A percentile compares a stretch with the other conserved stretches of the same genome.
These are phyloP conservation scores for Pyrgus malvae DNA, from an alignment of 2,888 invertebrate species.

Conservation along the genomic window DNA sequence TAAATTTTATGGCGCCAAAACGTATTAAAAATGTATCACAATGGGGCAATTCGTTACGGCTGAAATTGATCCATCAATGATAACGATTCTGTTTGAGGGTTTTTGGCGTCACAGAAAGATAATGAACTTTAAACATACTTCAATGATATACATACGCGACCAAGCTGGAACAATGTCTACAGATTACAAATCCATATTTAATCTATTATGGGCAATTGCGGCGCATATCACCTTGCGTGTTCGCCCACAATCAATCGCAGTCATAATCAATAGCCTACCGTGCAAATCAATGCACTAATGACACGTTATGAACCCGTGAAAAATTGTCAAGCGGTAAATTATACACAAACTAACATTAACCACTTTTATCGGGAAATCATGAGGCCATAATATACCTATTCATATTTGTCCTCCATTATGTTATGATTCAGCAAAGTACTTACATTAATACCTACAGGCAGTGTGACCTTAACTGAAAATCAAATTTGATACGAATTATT, in stretches of 20 bases:
- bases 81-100: background rate
- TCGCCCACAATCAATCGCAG: slow-evolving; percentile 60
- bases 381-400: background rate
- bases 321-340: slow-evolving; percentile 40
- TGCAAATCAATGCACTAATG: slow-evolving; percentile 75
- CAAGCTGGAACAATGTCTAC: slow-evolving; percentile 1
- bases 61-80: background rate
- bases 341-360: slow-evolving; percentile 18
- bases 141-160: background rate
- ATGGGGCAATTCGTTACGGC: background rate
- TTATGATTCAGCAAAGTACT: background rate
- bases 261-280: slow-evolving; percentile 71
- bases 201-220: slow-evolving; percentile 17
- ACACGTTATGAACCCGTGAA: slow-evolving; percentile 48
- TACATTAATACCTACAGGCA: no score
- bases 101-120: background rate
- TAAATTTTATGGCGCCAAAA: slow-evolving; percentile 17
- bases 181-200: slow-evolving; percentile 19
- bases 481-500: no score
- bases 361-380: background rate
- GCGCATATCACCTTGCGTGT: slow-evolving; percentile 59
- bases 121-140: background rate
- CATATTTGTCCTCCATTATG: no score
- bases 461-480: no score
- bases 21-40: slow-evolving; percentile 10